phyloP scores from a whole-genome alignment of 2,113 vertebrate species.

The Platysteira castanea region DNA sequence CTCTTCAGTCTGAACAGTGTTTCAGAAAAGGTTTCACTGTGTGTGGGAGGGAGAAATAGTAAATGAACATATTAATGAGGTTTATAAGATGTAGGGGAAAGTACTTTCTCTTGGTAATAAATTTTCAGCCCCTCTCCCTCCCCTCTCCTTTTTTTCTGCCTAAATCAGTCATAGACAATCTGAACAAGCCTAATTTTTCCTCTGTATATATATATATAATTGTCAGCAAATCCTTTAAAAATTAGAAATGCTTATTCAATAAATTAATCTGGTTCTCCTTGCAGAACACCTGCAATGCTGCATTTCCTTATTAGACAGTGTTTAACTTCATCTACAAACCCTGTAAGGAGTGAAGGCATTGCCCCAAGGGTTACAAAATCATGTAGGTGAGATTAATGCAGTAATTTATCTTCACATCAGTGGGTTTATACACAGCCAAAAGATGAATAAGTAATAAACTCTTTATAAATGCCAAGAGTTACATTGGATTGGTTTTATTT shows the following conservation, averaged over 20 bases:
- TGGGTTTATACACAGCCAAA: not conserved
- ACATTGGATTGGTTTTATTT: not conserved
- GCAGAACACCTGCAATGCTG: not conserved
- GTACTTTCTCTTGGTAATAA: not conserved
- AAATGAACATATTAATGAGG: fast-evolving
- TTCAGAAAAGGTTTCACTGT: not conserved
- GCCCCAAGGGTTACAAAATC: not conserved
- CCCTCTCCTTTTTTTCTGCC: not conserved
- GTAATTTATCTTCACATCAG: not conserved
- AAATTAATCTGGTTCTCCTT: not conserved
- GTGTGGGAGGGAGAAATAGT: fast-evolving
- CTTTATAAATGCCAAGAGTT: not conserved
- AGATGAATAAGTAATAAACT: not conserved
- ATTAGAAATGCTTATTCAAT: not conserved
- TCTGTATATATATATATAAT: not conserved
- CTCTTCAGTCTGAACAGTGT: not conserved
- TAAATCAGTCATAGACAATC: not conserved
- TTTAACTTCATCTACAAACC: not conserved
- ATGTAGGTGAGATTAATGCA: not conserved
- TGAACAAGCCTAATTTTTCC: not conserved
- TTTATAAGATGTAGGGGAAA: not conserved
- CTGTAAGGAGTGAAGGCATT: not conserved
- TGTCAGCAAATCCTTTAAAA: not conserved
- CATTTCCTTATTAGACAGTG: not conserved
- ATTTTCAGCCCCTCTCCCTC: not conserved